phyloP scores from a whole-genome alignment of 2,888 invertebrate genomes.

The Diploptera punctata region DNA sequence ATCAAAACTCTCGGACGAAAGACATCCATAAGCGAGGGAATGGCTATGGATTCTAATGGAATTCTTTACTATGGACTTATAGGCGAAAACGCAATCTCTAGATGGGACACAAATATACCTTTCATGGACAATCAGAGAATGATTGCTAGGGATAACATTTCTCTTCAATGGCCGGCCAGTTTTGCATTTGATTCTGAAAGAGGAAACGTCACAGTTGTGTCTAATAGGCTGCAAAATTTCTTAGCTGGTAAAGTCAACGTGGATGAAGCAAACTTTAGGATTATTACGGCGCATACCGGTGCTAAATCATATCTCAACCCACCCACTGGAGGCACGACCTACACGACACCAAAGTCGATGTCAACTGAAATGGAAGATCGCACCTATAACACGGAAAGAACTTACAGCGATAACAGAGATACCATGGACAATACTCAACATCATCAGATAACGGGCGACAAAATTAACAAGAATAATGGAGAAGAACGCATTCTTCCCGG shows the following conservation, averaged over 20 bases:
- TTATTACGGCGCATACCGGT: slow-evolving; percentile 58
- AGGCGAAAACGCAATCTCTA: slow-evolving; percentile 70
- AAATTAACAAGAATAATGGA: neutral
- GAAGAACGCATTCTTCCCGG: neutral
- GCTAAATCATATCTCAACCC: slow-evolving; percentile 25
- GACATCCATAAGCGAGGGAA: slow-evolving; percentile 73
- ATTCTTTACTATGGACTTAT: slow-evolving; percentile 73
- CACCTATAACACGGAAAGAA: neutral
- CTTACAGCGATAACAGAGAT: neutral
- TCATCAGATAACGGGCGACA: neutral
- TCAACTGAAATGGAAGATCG: neutral
- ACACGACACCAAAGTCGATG: neutral
- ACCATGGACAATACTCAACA: neutral
- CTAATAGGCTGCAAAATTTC: slow-evolving; percentile 73
- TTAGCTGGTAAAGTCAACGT: slow-evolving; percentile 65
- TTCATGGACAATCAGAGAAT: slow-evolving; percentile 64
- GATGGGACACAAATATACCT: slow-evolving; percentile 67
- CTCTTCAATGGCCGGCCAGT: slow-evolving; percentile 76
- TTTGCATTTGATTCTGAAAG: slow-evolving; percentile 69
- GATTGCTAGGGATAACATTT: slow-evolving; percentile 69
- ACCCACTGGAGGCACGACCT: neutral
- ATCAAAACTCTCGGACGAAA: slow-evolving; percentile 63
- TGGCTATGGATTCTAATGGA: slow-evolving; percentile 76
- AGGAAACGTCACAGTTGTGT: slow-evolving; percentile 70
- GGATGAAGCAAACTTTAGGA: slow-evolving; percentile 69